Percentiles rank a stretch among this genome's conserved stretches.
phyloP scores from a whole-genome alignment of 1,140 invertebrate genomes.

The Papilio glaucus region DNA sequence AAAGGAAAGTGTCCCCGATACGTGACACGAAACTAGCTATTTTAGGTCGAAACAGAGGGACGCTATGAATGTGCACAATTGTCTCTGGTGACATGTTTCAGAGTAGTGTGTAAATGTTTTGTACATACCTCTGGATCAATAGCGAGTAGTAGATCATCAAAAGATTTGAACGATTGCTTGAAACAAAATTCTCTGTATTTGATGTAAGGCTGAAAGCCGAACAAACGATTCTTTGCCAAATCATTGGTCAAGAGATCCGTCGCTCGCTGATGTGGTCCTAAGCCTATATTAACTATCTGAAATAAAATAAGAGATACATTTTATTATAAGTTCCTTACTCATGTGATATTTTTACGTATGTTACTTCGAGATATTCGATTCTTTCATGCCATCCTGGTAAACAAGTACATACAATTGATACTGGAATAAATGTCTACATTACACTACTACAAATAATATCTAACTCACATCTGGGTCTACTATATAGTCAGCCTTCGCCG shows the following conservation, averaged over 20 bases:
- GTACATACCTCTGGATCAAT: constrained; percentile 63
- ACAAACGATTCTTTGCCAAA: constrained; percentile 61
- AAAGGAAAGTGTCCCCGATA: too few species aligned
- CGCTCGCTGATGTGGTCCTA: constrained; percentile 60
- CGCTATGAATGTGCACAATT: too few species aligned
- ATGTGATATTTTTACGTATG: too few species aligned
- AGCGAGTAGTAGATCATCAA: constrained; percentile 57
- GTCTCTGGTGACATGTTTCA: too few species aligned
- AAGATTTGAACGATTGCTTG: constrained; percentile 51
- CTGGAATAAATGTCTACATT: too few species aligned
- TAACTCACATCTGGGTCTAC: constrained; percentile 64
- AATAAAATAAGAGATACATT: constrained; percentile 34
- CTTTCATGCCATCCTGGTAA: too few species aligned
- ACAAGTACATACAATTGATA: too few species aligned
- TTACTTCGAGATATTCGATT: too few species aligned
- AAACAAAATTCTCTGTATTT: constrained; percentile 63
- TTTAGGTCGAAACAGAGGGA: too few species aligned
- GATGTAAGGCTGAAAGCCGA: constrained; percentile 62
- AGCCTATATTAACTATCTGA: constrained; percentile 58
- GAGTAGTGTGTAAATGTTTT: not conserved
- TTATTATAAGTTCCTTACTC: not conserved
- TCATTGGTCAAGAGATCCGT: constrained; percentile 63
- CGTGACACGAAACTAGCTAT: too few species aligned
- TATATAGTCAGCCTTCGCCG: constrained; percentile 54
- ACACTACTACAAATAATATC: too few species aligned